Evolutionary conservation across 2,797 vertebrate species (phyloP), one percentile per base, ranked within the genome.

Genomic region (Hydrolagus colliei): DNA sequence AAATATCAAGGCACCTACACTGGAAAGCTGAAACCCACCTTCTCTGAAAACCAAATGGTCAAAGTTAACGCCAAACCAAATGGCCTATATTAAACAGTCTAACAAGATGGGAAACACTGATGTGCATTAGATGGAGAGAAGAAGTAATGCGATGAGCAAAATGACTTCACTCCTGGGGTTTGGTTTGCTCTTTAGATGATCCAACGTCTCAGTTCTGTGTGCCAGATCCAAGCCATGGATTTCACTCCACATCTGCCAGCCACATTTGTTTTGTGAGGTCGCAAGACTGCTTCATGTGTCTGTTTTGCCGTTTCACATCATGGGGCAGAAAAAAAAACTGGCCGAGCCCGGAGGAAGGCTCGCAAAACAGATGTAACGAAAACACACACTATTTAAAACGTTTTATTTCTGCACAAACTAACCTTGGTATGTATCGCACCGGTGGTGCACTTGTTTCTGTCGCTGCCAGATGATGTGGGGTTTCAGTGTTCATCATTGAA

Each of bases 201-300:
- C 18, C 20, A 16, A 65, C 32, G 14, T 80, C 22, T 20, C 27
- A 41, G 22, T 16, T 82, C 65, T 71, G 79, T 52, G 65, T 71
- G 71, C 65, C 16, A 18, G 22, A 16, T 82, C 35, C 16, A 82
- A 41, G 79, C 61, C 79, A 84, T 52, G 32, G 63, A 35, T 84
- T 67, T n/a, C 10, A 68, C 79, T 52, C 41, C 79, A 84, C 79
- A 84, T 84, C 79, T 84, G 79, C 65, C 79, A 68, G 79, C 79
- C 79, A 84, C 65, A 84, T 63, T 84, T 84, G 32, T 84, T 84
- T 84, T 71, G 79, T 84, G 63, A n/a, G 16, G 20, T 68, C 32
- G 35, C 27, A 67, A 67, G 78, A 27, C 32, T 41, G 32, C 73
- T 41, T 14, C 14, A 20, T 52, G 79, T 22, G 62, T 52, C 65